A percentile compares a stretch with the other conserved stretches of the same genome.
Conservation (phyloP, 1,140 invertebrate genomes). For the Hypsibius dujardini region DNA sequence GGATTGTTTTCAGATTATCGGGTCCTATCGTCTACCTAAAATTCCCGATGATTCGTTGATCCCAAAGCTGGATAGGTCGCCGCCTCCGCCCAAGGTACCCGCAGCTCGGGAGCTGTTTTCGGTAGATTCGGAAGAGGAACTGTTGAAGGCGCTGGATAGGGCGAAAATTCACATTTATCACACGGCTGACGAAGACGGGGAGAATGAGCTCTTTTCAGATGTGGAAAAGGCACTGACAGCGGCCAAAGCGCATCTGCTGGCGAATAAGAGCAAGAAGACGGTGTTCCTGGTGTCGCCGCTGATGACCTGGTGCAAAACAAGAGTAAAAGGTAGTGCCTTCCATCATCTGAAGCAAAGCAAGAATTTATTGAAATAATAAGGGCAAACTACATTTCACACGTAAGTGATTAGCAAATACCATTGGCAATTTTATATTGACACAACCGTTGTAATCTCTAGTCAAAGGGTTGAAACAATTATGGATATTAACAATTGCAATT, state of each 20-base stretch:
- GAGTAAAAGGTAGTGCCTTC: background rate
- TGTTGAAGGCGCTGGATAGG: background rate
- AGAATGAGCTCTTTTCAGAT: background rate
- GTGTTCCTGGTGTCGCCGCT: constrained; percentile 16
- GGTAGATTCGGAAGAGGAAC: too few relatives aligned
- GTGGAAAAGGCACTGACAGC: background rate
- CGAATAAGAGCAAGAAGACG: background rate
- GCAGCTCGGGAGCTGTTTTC: background rate
- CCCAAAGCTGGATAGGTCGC: background rate
- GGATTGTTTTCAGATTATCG: constrained; percentile 4
- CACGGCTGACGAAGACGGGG: background rate
- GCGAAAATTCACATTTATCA: background rate
- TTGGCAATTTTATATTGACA: too few relatives aligned
- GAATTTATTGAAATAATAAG: too few relatives aligned
- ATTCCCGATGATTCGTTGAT: background rate
- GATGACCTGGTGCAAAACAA: constrained; percentile 23
- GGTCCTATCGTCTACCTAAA: background rate
- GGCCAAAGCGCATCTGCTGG: background rate
- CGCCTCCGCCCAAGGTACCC: background rate
- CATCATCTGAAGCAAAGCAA: too few relatives aligned
- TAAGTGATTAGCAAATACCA: too few relatives aligned
- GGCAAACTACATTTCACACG: too few relatives aligned
- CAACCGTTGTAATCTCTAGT: too few relatives aligned
- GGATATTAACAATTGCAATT: too few relatives aligned
- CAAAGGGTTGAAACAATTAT: too few relatives aligned